Base-by-base conservation (phyloP, 2,113 vertebrate genomes). In the Grammomys surdaster region DNA sequence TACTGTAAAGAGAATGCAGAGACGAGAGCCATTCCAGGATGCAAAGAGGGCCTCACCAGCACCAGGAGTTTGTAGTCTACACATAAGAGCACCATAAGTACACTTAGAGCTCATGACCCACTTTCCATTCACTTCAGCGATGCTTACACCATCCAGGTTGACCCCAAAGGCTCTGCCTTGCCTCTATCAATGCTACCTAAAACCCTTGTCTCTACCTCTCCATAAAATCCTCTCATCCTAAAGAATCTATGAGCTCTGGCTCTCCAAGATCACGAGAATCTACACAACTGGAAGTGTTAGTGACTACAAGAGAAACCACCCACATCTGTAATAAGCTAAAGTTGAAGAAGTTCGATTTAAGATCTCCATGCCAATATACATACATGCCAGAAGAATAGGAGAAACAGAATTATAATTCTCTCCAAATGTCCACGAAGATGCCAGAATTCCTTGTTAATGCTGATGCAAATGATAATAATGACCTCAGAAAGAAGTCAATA, bases 401-500 rank as follows among this genome's bases (percentile, higher is more conserved):
- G 13, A 78, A 93, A 46, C 5, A 89, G 4, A 76, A 77, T 90
- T 60, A 33, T 28, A 46, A 60, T 89, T 90, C 40, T 88, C 36
- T 60, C 75, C 19, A 40, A 97, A 89, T 78, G 89, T 14, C 36
- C 14, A 56, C 54, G 46, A 88, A 28, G 4, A 69, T 73, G 33
- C 69, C 67, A 95, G n/a, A 86, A 14, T 95, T 91, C n/a, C 84
- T n/a, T 28, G 10, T 31, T 40, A 93, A 91, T 69, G 26, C 2
- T 69, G 56, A 40, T 70, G 14, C 24, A 28, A 28, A 60, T 60
- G 36, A 6, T 40, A 58, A 60, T 16, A 60, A 82, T 60, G 56
- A 60, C 36, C 80, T 54, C 58, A 75, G 90, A 92, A 88, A 84
- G 65, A 95, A 78, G 22, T 56, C 33, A 86, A 90, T 20, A 85